phyloP scores from a whole-genome alignment of 2,113 vertebrate genomes.

The Pteronura brasiliensis region DNA sequence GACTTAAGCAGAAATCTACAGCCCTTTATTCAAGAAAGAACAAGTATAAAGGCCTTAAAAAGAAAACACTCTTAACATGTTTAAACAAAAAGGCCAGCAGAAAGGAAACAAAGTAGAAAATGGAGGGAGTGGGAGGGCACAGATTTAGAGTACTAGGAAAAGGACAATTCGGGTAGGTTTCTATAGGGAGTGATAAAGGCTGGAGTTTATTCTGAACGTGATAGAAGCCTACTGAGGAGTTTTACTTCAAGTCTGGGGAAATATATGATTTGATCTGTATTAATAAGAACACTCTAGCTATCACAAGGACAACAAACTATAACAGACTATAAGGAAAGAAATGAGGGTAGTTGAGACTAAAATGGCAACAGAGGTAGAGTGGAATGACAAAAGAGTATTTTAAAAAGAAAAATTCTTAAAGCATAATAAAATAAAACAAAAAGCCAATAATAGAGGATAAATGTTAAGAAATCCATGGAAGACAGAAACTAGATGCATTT shows the following conservation, averaged over 20 bases:
- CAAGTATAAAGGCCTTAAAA: background rate
- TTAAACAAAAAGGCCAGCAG: background rate
- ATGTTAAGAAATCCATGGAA: background rate
- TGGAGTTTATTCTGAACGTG: background rate
- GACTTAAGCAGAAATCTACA: background rate
- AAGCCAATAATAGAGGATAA: background rate
- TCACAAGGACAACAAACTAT: background rate
- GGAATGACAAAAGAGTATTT: background rate
- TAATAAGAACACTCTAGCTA: background rate
- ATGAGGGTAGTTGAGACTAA: background rate
- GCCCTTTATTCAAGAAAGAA: background rate
- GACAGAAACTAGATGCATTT: background rate
- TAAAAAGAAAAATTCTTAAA: slow-evolving; percentile 35
- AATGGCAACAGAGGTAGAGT: background rate
- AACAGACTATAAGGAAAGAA: background rate
- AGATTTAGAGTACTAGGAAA: background rate
- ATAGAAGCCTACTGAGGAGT: background rate
- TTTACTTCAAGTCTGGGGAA: background rate
- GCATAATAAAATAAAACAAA: background rate
- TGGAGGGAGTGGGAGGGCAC: background rate
- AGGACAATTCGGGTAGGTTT: background rate
- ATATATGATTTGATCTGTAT: background rate
- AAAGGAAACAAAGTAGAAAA: background rate
- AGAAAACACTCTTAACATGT: background rate
- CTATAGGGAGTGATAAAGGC: background rate